phyloP scores from a whole-genome alignment of 1,140 invertebrate species.

The Theocolax elegans region DNA sequence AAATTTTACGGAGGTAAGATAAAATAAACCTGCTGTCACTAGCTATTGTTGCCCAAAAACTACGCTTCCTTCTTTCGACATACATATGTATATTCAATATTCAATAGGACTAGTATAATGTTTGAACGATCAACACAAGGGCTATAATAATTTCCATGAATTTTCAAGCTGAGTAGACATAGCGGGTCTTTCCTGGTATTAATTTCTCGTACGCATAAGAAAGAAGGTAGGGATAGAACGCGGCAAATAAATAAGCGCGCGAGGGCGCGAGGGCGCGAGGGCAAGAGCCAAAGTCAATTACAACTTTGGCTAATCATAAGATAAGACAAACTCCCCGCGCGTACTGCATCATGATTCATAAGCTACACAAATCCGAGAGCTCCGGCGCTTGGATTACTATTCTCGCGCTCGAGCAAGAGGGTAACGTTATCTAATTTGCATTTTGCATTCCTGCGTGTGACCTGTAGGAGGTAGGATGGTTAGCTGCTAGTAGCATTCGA shows the following conservation, averaged over 20 bases:
- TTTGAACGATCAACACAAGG: no score
- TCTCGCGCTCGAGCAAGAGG: constrained; percentile 1
- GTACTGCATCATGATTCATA: constrained; percentile 24
- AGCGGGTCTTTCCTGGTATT: no score
- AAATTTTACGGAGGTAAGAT: no score
- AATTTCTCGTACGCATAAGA: not conserved
- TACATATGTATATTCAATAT: no score
- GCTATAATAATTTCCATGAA: no score
- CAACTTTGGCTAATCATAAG: constrained; percentile 23
- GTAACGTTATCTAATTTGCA: constrained; percentile 24
- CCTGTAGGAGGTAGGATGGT: not conserved
- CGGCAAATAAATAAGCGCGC: not conserved
- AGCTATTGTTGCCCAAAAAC: no score
- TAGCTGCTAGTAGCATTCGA: constrained; percentile 8
- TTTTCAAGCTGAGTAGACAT: no score
- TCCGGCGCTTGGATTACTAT: constrained; percentile 11
- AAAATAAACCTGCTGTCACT: no score
- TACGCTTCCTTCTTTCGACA: no score
- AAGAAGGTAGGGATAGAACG: not conserved
- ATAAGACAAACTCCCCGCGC: constrained; percentile 5
- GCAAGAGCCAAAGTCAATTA: constrained; percentile 20
- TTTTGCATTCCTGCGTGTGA: constrained; percentile 20
- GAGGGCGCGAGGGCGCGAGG: no score
- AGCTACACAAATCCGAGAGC: constrained; percentile 19
- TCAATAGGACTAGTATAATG: no score